phyloP scores from a whole-genome alignment of 1,140 invertebrate species.

The Bombyx mandarina region DNA sequence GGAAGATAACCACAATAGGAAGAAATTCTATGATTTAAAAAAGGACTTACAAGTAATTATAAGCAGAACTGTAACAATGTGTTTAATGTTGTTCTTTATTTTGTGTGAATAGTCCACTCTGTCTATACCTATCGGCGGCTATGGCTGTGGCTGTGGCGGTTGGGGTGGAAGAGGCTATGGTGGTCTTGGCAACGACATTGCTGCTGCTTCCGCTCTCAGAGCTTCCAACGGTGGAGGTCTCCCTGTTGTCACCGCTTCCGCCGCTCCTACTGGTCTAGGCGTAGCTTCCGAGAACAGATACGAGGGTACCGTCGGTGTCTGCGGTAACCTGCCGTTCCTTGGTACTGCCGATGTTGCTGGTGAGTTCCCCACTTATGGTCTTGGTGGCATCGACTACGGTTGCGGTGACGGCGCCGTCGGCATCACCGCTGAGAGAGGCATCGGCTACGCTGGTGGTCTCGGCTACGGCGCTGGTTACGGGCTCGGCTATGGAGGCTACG shows the following conservation, averaged over 20 bases:
- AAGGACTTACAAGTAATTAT: too few species aligned
- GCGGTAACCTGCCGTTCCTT: conserved; percentile 30
- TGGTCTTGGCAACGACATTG: not conserved
- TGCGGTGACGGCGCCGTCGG: conserved; percentile 4
- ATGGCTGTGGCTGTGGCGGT: not conserved
- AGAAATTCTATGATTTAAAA: too few species aligned
- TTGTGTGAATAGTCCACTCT: too few species aligned
- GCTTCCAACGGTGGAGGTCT: conserved; percentile 25
- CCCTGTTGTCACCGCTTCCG: conserved; percentile 20
- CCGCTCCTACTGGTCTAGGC: conserved; percentile 24
- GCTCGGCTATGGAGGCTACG: not conserved
- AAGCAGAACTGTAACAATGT: too few species aligned
- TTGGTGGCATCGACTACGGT: conserved; percentile 4
- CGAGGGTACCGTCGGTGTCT: conserved; percentile 26
- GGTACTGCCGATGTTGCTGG: conserved; percentile 29
- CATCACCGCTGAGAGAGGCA: not conserved
- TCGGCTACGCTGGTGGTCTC: not conserved
- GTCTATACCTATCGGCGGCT: not conserved
- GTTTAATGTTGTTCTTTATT: too few species aligned
- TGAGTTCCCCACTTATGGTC: conserved; percentile 17
- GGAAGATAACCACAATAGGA: too few species aligned
- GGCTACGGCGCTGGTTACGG: not conserved
- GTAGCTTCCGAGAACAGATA: conserved; percentile 29
- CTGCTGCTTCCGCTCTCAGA: not conserved
- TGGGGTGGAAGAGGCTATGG: not conserved